phyloP scores from a whole-genome alignment of 2,797 vertebrate genomes.

The Etheostoma perlongum region DNA sequence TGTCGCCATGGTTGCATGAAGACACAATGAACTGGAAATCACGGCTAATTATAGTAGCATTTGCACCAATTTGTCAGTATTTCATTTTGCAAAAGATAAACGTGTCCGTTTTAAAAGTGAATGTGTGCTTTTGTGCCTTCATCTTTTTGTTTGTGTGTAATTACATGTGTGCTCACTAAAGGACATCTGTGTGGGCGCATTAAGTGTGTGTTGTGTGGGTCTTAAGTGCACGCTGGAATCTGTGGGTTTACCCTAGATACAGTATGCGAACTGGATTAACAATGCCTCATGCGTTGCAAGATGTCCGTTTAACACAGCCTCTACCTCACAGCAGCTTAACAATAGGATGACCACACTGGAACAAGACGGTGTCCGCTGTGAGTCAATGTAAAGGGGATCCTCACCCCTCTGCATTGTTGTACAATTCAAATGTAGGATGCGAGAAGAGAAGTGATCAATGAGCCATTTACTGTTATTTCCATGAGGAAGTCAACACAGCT shows the following conservation, averaged over 20 bases:
- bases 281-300: slow-evolving; percentile 44
- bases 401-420: not conserved
- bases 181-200: slow-evolving; percentile 62
- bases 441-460: slow-evolving; percentile 48
- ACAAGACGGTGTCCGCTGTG: not conserved
- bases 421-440: slow-evolving; percentile 30
- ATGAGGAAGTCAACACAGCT: slow-evolving; percentile 21
- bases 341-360: slow-evolving; percentile 20
- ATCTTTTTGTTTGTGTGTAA: not conserved
- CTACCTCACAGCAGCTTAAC: slow-evolving; percentile 52
- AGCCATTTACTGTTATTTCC: slow-evolving; percentile 38
- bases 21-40: slow-evolving; percentile 39
- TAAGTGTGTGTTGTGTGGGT: slow-evolving; percentile 38
- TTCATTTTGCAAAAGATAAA: not conserved
- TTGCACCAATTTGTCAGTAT: slow-evolving; percentile 26
- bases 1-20: slow-evolving; percentile 20
- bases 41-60: not conserved
- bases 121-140: not conserved
- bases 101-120: slow-evolving; percentile 7
- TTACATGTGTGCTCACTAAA: slow-evolving; percentile 4
- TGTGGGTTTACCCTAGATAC: slow-evolving; percentile 74
- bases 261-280: slow-evolving; percentile 72
- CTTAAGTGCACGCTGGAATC: slow-evolving; percentile 52
- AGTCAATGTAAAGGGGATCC: slow-evolving; percentile 1
- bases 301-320: slow-evolving; percentile 67